phyloP scores from a whole-genome alignment of 2,797 vertebrate species.

The Apogon talboti region DNA sequence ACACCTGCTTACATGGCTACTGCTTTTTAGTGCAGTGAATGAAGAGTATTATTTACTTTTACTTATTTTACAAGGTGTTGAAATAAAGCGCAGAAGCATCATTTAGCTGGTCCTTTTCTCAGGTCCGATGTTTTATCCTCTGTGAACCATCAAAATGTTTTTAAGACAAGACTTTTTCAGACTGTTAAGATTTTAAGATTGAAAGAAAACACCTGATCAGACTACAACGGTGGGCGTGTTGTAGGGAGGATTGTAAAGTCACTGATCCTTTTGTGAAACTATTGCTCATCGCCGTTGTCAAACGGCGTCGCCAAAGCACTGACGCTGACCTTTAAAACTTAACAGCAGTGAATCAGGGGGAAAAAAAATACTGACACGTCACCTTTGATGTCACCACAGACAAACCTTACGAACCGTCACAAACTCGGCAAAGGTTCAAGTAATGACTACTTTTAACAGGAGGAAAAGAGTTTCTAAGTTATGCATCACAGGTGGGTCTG shows the following conservation, averaged over 20 bases:
- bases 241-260: slow-evolving; percentile 1
- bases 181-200: slow-evolving; percentile 10
- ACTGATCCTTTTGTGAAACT: slow-evolving; percentile 28
- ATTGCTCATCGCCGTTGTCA: slow-evolving; percentile 31
- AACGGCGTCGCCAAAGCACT: not conserved
- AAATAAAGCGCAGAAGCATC: slow-evolving; percentile 52
- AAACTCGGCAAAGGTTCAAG: slow-evolving; percentile 40
- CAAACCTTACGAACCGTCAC: slow-evolving; percentile 35
- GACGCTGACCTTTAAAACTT: slow-evolving; percentile 25
- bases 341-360: slow-evolving; percentile 42
- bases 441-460: slow-evolving; percentile 38
- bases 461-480: slow-evolving; percentile 28
- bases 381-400: slow-evolving; percentile 55
- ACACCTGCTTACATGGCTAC: slow-evolving; percentile 60
- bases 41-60: slow-evolving; percentile 12
- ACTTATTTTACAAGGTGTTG: slow-evolving; percentile 46
- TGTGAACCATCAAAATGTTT: slow-evolving; percentile 20
- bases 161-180: slow-evolving; percentile 27
- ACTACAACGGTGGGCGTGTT: slow-evolving; percentile 19
- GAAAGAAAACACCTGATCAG: not conserved
- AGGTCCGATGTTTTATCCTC: slow-evolving; percentile 27
- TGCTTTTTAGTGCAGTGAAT: slow-evolving; percentile 49
- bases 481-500: slow-evolving; percentile 26
- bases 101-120: slow-evolving; percentile 44
- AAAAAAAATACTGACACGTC: slow-evolving; percentile 64